Conservation (phyloP, 1,140 invertebrate species). For the Drosophila parvula region DNA sequence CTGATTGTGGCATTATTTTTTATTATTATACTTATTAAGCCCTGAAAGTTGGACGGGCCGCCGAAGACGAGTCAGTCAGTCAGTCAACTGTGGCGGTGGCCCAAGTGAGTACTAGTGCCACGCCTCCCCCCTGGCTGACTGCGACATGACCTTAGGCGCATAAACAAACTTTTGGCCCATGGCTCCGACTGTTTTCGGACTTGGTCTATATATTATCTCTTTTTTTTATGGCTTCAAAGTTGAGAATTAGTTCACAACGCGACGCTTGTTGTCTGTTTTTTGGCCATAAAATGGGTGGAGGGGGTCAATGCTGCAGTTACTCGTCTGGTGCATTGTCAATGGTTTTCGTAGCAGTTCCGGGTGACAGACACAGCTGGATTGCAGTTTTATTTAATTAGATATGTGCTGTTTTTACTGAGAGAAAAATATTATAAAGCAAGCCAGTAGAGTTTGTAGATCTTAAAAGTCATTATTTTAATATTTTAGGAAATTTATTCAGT, state of each 20-base stretch:
- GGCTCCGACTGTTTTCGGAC: slow-evolving; percentile 39
- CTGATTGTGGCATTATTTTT: slow-evolving; percentile 58
- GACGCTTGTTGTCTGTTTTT: slow-evolving; percentile 21
- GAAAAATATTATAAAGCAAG: too few species aligned
- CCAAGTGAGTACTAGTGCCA: slow-evolving; percentile 22
- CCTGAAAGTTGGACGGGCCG: slow-evolving; percentile 31
- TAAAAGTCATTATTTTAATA: too few species aligned
- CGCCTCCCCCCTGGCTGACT: slow-evolving; percentile 42
- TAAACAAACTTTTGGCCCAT: slow-evolving; percentile 64
- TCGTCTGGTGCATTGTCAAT: slow-evolving; percentile 41
- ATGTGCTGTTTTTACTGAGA: neutral
- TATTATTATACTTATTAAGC: slow-evolving; percentile 71
- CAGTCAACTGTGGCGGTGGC: slow-evolving; percentile 43
- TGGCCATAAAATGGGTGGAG: slow-evolving; percentile 35
- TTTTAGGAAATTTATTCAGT: too few species aligned
- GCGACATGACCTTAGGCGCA: slow-evolving; percentile 76
- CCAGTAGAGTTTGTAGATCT: too few species aligned
- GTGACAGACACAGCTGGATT: neutral
- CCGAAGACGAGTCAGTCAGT: slow-evolving; percentile 24
- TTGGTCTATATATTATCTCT: slow-evolving; percentile 47
- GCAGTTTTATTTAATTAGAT: slow-evolving; percentile 1
- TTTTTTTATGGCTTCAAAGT: slow-evolving; percentile 59
- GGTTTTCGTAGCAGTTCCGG: slow-evolving; percentile 3
- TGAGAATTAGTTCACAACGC: slow-evolving; percentile 32
- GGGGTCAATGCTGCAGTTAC: slow-evolving; percentile 58